Evolutionary conservation across 2,888 invertebrate genomes (phyloP), one percentile per base, ranked within the genome.

Genomic region (Rhamnusium bicolor): DNA sequence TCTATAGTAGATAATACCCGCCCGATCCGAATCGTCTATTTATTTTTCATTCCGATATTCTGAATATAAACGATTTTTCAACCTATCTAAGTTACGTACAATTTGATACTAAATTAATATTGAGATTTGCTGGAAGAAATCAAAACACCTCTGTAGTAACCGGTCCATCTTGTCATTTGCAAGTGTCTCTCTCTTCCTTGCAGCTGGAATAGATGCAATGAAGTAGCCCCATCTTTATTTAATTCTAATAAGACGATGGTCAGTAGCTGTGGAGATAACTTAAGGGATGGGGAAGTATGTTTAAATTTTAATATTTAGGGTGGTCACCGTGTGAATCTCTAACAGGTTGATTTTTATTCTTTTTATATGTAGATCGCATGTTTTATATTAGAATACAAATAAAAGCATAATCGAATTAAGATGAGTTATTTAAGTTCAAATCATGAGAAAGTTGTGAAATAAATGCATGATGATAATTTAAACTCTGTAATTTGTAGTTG

Each of bases 301-400:
- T 72, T 75, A 69, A 70, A 74, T 78, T 76, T 10, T 73, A 73
- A 74, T 81, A 78, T 79, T 77, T 80, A 80, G 81, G 84, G 84
- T 82, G 83, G 82, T 79, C 79, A 75, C 79, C 86, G 86, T 86
- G 87, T 85, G 86, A 86, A 86, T 82, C 79, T 77, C 66, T 56
- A 72, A 81, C 88, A 87, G 87, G 87, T 88, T 87, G 86, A 84
- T 84, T 80, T 79, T 79, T 82, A 78, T 80, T 78, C 83, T 84
- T 85, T 86, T 86, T 81, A 85, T 85, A 86, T 86, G 86, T 80
- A 83, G 81, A 85, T 83, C 62, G 54, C 8, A 12, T 24, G 72
- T 79, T 80, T 79, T 76, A 80, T 82, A 79, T 83, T 66, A 68
- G 76, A 76, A 78, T 80, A 71, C 73, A 80, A 75, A 74, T 74